Conservation (phyloP, 2,113 vertebrate genomes). For the Trematocara zebra region DNA sequence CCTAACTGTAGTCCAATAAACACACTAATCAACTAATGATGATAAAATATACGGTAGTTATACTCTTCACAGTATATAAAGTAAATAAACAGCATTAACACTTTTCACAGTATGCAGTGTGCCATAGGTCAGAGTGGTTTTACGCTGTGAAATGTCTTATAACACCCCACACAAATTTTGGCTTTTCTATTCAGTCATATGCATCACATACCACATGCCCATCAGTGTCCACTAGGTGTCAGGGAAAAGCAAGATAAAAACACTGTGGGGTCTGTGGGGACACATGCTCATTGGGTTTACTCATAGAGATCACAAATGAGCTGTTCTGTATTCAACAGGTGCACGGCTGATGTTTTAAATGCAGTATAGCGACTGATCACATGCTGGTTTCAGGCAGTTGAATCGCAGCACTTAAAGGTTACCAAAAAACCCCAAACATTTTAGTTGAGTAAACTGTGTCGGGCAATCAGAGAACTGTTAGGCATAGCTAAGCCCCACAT, state of each 20-base stretch:
- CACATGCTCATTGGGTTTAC: not conserved
- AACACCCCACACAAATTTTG: not conserved
- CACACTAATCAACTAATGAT: not conserved
- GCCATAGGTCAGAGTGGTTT: not conserved
- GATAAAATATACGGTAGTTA: not conserved
- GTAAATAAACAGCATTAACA: not conserved
- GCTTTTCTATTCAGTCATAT: not conserved
- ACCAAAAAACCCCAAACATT: rapidly evolving
- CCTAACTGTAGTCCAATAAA: not conserved
- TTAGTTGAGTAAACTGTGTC: not conserved
- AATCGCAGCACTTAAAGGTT: not conserved
- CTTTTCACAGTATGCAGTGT: not conserved
- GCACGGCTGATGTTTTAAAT: not conserved
- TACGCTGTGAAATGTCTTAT: not conserved
- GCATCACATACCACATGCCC: not conserved
- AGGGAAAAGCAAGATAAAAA: not conserved
- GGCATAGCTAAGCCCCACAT: not conserved
- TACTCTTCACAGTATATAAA: not conserved
- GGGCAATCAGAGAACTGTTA: not conserved
- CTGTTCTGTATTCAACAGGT: not conserved
- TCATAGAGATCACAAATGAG: not conserved
- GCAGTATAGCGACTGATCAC: not conserved
- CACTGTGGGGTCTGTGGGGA: not conserved
- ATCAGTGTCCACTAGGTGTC: not conserved
- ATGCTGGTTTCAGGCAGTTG: not conserved